Evolutionary conservation across 92 coral and sea anemone genomes (phyloP).

Genomic region (Phenganax subtilis): DNA sequence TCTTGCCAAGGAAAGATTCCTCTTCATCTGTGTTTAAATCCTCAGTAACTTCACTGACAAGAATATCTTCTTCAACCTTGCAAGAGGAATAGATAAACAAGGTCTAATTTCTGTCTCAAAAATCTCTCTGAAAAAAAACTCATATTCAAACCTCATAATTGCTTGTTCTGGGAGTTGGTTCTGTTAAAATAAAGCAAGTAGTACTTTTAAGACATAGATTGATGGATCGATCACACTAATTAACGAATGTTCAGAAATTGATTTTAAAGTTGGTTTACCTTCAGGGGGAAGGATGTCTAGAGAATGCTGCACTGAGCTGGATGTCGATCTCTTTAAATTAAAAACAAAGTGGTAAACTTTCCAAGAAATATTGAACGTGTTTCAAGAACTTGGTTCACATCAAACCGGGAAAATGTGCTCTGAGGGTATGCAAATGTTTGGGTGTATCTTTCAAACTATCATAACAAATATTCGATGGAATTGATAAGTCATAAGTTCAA

Average conservation of each 20-base stretch:
- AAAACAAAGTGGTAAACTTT: neutral
- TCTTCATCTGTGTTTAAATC: neutral
- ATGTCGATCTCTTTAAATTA: conserved; percentile 13
- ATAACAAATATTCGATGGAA: no score
- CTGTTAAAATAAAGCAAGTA: neutral
- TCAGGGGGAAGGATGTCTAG: conserved; percentile 61
- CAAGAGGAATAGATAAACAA: neutral
- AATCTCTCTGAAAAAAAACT: neutral
- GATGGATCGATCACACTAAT: neutral
- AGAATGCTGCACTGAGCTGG: conserved; percentile 36
- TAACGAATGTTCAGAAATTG: no score
- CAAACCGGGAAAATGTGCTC: no score
- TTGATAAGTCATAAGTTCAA: neutral
- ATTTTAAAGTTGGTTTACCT: conserved; percentile 24
- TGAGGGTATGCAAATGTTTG: no score
- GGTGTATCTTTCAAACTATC: no score
- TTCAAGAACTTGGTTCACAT: no score
- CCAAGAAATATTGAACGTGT: no score
- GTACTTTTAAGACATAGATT: no score
- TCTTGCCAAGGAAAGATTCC: neutral
- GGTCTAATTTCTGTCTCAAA: no score
- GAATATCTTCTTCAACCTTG: conserved; percentile 31
- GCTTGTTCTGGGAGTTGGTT: neutral
- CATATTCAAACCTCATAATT: neutral
- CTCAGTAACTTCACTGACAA: conserved; percentile 22